Base-by-base conservation (phyloP, 2,113 vertebrate genomes). In the Osmerus eperlanus region DNA sequence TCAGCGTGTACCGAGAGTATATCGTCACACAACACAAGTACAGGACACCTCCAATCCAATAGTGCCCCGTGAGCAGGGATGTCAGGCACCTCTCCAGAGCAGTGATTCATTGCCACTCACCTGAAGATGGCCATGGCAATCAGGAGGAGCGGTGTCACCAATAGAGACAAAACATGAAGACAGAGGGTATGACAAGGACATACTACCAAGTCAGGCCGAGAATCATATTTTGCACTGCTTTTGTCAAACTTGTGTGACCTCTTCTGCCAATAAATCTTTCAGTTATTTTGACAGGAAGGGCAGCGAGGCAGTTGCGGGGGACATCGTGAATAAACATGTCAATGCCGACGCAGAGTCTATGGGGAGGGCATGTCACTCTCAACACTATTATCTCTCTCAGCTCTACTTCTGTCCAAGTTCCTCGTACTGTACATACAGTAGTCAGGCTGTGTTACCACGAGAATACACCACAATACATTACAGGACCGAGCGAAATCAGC, bases 231-330 rank as follows among this genome's bases (percentile, higher is more conserved):
- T 68, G 41, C 60, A 80, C 85, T 83, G 79, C 74, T 77, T 69
- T 81, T 79, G 78, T 77, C 80, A 82, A 87, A 81, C 68, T 78
- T 77, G 71, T 76, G 74, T 71, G 83, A 84, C 78, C 82, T 68
- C 75, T 83, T 71, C 66, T 78, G 83, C 83, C 85, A 85, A 84
- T 83, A 87, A 86, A 86, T 77, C 72, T 77, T 77, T 61, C 18
- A 79, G 68, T 62, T 83, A 80, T 81, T 84, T 79, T 75, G 36
- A 83, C 72, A 70, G 59, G 68, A 47, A 2, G 9, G 9, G 73
- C 75, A 62, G 52, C 78, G 81, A 86, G 75, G 25, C 55, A 88
- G 82, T 76, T 55, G 61, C 68, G 59, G 32, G 54, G 62, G 67
- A 62, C 67, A 63, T 67, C 72, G 68, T 65, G 65, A 83, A 87